phyloP scores from a whole-genome alignment of 2,888 invertebrate genomes.

The Drosophila subsilvestris region DNA sequence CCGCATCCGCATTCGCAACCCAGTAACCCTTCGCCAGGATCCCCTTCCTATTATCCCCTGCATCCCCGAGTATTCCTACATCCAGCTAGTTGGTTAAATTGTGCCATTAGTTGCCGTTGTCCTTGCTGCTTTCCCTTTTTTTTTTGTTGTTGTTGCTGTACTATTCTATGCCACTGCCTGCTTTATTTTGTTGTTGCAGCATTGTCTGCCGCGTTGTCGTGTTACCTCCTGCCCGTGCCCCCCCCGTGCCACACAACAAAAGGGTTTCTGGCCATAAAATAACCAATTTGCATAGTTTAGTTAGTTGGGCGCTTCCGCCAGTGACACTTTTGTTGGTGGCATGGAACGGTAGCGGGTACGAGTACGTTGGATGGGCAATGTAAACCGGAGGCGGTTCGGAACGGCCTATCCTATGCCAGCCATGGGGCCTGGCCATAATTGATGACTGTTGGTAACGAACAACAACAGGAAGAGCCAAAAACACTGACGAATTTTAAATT shows the following conservation, averaged over 20 bases:
- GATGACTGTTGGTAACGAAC: conserved; percentile 66
- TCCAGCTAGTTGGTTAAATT: conserved; percentile 72
- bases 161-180: conserved; percentile 35
- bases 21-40: conserved; percentile 3
- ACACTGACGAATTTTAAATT: conserved; percentile 60
- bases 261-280: conserved; percentile 76
- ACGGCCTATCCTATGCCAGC: conserved; percentile 31
- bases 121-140: conserved; percentile 61
- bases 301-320: conserved; percentile 81
- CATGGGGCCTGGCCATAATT: conserved; percentile 54
- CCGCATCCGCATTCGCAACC: conserved; percentile 56
- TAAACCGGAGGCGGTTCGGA: conserved; percentile 38
- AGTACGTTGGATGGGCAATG: conserved; percentile 19
- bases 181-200: conserved; percentile 35
- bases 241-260: conserved; percentile 37
- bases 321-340: conserved; percentile 64
- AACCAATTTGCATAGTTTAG: conserved; percentile 83
- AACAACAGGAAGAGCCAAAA: conserved; percentile 46
- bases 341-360: conserved; percentile 9
- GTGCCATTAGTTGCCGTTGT: conserved; percentile 73
- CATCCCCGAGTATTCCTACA: conserved; percentile 28
- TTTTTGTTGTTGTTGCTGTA: conserved; percentile 40
- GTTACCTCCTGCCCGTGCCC: conserved; percentile 22
- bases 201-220: conserved; percentile 44
- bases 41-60: background rate